These are phyloP conservation scores for Pangasius sanitwongsei DNA, from an alignment of 2,797 vertebrate species.

Conservation along the genomic window DNA sequence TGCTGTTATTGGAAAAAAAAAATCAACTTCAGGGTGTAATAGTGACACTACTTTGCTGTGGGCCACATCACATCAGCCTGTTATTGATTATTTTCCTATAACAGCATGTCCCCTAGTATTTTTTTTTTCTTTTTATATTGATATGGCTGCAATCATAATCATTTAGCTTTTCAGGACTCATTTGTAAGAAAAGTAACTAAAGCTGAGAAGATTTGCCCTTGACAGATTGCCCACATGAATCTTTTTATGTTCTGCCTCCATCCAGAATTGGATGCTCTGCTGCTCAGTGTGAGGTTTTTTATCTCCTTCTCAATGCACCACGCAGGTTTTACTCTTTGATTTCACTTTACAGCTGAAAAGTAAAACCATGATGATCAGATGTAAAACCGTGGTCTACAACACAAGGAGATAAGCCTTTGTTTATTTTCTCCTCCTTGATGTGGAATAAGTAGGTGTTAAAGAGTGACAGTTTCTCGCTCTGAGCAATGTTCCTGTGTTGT, in stretches of 20 bases:
- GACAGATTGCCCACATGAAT: conserved; percentile 46
- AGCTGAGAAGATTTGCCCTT: conserved; percentile 44
- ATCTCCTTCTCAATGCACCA: background rate
- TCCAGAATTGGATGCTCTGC: conserved; percentile 39
- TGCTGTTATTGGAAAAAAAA: background rate
- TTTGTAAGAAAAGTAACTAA: conserved; percentile 7
- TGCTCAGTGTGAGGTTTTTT: conserved; percentile 26
- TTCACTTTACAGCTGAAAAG: background rate
- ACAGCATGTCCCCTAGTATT: background rate
- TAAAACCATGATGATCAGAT: background rate
- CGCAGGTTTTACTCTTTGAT: conserved; percentile 23
- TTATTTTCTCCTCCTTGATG: conserved; percentile 32
- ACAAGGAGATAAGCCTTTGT: conserved; percentile 25
- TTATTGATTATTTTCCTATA: too few relatives aligned
- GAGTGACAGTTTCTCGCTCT: conserved; percentile 15
- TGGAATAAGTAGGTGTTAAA: conserved; percentile 31
- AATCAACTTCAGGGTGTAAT: background rate
- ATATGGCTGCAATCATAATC: background rate
- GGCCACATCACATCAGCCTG: too few relatives aligned
- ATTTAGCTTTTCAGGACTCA: background rate
- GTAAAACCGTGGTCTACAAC: background rate
- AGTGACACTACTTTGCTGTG: background rate
- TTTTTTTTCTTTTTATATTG: background rate
- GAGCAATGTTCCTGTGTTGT: background rate
- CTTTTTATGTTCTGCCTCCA: conserved; percentile 48